Conservation (phyloP, 2,797 vertebrate genomes). For the Enteromius thamalakanensis region DNA sequence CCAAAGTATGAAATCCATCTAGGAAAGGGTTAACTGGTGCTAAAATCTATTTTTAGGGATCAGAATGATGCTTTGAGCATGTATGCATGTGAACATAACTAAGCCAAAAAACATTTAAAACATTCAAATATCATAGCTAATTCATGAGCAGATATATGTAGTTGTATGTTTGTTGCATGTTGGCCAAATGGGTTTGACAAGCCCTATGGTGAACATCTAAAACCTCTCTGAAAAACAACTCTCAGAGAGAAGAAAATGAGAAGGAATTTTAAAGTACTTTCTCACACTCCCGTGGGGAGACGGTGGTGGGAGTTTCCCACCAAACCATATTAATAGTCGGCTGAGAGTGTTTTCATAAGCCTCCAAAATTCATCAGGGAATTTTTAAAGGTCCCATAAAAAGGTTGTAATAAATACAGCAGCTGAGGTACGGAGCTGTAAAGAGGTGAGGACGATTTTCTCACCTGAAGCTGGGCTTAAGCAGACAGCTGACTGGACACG, state of each 20-base stretch:
- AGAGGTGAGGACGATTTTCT: constrained; percentile 56
- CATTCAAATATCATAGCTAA: constrained; percentile 9
- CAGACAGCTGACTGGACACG: constrained; percentile 26
- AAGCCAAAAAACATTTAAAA: not conserved
- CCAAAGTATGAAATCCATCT: constrained; percentile 60
- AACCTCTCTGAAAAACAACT: constrained; percentile 24
- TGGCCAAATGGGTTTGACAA: constrained; percentile 22
- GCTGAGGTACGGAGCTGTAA: constrained; percentile 68
- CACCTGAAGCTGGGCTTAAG: constrained; percentile 25
- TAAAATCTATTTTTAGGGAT: not conserved
- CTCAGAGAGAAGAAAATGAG: constrained; percentile 16
- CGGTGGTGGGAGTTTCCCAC: constrained; percentile 60
- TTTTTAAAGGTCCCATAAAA: constrained; percentile 73
- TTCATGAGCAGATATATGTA: constrained; percentile 4
- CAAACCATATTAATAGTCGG: constrained; percentile 63
- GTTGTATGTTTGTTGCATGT: not conserved
- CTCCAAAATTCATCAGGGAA: constrained; percentile 74
- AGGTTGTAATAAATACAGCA: constrained; percentile 71
- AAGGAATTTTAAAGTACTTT: constrained; percentile 33
- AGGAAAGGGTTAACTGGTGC: constrained; percentile 53
- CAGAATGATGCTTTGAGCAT: not conserved
- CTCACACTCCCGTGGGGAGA: constrained; percentile 55
- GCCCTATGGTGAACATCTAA: constrained; percentile 11
- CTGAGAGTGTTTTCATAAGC: constrained; percentile 78
- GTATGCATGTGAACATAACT: not conserved